phyloP scores from a whole-genome alignment of 2,888 invertebrate genomes.

The Trisateles emortualis region DNA sequence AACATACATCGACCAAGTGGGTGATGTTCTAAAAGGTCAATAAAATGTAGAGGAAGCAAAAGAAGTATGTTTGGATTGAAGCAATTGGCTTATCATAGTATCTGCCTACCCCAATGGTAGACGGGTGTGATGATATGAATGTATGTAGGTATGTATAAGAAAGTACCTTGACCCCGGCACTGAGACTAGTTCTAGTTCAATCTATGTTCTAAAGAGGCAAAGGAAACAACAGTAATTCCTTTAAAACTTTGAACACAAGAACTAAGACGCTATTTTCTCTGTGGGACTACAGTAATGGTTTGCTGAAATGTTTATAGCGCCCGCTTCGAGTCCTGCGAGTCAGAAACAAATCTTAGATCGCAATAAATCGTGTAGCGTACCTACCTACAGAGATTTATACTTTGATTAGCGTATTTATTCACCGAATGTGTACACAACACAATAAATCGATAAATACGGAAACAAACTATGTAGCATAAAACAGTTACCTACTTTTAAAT shows the following conservation, averaged over 20 bases:
- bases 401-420: slow-evolving; percentile 74
- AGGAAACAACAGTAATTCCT: slow-evolving; percentile 68
- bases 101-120: too few relatives aligned
- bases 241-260: slow-evolving; percentile 71
- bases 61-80: too few relatives aligned
- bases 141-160: too few relatives aligned
- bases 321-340: slow-evolving; percentile 61
- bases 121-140: too few relatives aligned
- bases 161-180: slow-evolving; percentile 27
- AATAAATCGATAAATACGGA: slow-evolving; percentile 38
- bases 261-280: slow-evolving; percentile 70
- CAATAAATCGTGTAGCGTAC: slow-evolving; percentile 67
- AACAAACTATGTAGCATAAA: slow-evolving; percentile 6
- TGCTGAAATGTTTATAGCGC: slow-evolving; percentile 79
- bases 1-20: too few relatives aligned
- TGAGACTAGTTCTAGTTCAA: slow-evolving; percentile 46
- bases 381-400: slow-evolving; percentile 70
- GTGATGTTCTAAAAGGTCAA: too few relatives aligned
- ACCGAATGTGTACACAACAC: slow-evolving; percentile 53
- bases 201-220: slow-evolving; percentile 45
- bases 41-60: too few relatives aligned
- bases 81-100: too few relatives aligned
- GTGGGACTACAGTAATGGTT: slow-evolving; percentile 70
- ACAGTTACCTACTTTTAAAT: too few relatives aligned
- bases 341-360: slow-evolving; percentile 76